Base-by-base conservation (phyloP, 2,113 vertebrate species). In the Sorex araneus region DNA sequence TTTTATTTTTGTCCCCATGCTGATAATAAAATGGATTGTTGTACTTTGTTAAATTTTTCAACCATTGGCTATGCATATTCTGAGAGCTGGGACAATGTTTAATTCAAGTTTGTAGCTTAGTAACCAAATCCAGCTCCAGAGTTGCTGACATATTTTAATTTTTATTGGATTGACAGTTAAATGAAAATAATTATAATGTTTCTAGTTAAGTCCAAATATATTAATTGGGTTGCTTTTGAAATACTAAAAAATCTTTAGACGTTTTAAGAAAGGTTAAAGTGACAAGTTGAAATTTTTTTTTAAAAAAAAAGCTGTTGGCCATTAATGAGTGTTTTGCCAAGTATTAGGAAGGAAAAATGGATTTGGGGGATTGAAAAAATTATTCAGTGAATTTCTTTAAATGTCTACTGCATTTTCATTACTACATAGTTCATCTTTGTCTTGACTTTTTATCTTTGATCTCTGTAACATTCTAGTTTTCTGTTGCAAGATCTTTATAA, bases 341-440 rank as follows among this genome's bases (percentile, higher is more conserved):
- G 28, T 6, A 25, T 11, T 92, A 64, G n/a, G 57, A 67, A 78
- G 57, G 8, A 28, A 84, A 86, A 64, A 34, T 28, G 12, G 0
- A 57, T 27, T 84, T 69, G 6, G 5, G 2, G 27, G 1, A 3
- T n/a, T 15, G 25, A 64, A 40, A 76, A 87, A 81, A 64, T 80
- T 1, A 74, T 77, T 84, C 0, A 75, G 32, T 27, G 2, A 74
- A 50, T 8, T 45, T 78, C 89, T 63, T 86, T 4, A 69, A 89
- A 43, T 87, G 25, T 70, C 7, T 81, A 16, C 9, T 23, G 1
- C 18, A 54, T 1, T 81, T 34, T 28, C 30, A n/a, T 19, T 80
- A 83, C 87, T 67, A n/a, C 11, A 18, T 86, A n/a, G 12, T 71
- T 93, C 12, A 30, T 87, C 13, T 77, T 89, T 92, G 19, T 64